Conservation (phyloP, 2,797 vertebrate species). For the Echeneis naucrates region DNA sequence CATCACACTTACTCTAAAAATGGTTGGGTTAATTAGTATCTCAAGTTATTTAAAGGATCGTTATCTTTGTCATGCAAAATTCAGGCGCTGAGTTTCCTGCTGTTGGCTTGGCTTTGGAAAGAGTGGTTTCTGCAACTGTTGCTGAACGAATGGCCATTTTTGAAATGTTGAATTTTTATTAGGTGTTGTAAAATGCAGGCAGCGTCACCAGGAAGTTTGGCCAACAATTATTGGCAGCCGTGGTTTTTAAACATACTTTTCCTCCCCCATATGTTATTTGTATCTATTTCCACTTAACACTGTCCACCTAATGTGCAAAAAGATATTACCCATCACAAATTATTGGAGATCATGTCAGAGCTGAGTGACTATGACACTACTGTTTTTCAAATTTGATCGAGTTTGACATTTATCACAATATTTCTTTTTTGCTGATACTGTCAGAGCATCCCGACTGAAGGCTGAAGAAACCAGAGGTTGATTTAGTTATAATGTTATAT, state of each 20-base stretch:
- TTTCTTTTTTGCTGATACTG: too few species aligned
- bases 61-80: conserved; percentile 5
- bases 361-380: too few species aligned
- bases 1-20: not conserved
- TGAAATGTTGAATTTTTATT: conserved; percentile 29
- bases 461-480: too few species aligned
- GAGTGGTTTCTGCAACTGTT: conserved; percentile 23
- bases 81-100: not conserved
- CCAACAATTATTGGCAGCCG: not conserved
- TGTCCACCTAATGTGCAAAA: conserved; percentile 19
- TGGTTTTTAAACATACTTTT: not conserved
- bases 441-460: too few species aligned
- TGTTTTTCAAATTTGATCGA: too few species aligned
- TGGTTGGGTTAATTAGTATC: conserved; percentile 26
- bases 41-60: conserved; percentile 26
- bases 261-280: not conserved
- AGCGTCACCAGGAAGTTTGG: not conserved
- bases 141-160: conserved; percentile 27
- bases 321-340: conserved; percentile 15
- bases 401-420: too few species aligned
- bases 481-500: too few species aligned
- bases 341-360: too few species aligned
- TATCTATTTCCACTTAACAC: conserved; percentile 3
- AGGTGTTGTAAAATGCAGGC: not conserved
- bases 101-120: conserved; percentile 10